Base-by-base conservation (phyloP, 2,113 vertebrate genomes). In the Carettochelys insculpta region DNA sequence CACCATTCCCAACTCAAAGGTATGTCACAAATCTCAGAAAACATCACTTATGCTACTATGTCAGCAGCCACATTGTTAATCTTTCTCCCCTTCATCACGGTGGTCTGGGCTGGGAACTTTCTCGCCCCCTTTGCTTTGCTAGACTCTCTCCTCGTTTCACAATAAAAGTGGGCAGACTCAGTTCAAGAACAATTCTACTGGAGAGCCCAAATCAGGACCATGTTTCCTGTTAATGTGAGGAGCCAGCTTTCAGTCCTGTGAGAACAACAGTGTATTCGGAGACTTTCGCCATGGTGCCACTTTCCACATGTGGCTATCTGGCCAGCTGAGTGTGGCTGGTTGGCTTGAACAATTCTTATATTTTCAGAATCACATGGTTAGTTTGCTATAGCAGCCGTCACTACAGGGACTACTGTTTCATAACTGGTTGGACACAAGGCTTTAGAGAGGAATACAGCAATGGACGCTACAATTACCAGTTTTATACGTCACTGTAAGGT, bases 141-240 rank as follows among this genome's bases (percentile, higher is more conserved):
- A 95, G 94, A 88, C 92, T 95, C 93, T 94, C 96, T 93, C n/a
- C n/a, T 96, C 93, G 91, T 80, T 5, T 87, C 88, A 92, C 96
- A 96, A 96, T 97, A 96, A 96, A 97, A 96, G 96, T 96, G 94
- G 95, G 94, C 96, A 94, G 90, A 95, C 93, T 97, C 88, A 95
- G 94, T 96, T 96, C 86, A 92, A 95, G 96, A 94, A 41, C 94
- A 92, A 93, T 94, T 90, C 96, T 25, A 45, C 24, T 76, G 53
- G 50, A 50, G 17, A 61, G 91, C 77, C 31, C 85, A 95, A 95
- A 93, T 96, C 90, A 92, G 71, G 91, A 85, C 92, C 90, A 76
- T 84, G 73, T 96, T 93, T 51, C 95, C 95, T 95, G 95, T 94
- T 92, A 96, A 94, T 96, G 94, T 77, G 94, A 41, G 80, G 85